Evolutionary conservation across 2,888 invertebrate genomes (phyloP).

Genomic region (Diabrotica balteata): DNA sequence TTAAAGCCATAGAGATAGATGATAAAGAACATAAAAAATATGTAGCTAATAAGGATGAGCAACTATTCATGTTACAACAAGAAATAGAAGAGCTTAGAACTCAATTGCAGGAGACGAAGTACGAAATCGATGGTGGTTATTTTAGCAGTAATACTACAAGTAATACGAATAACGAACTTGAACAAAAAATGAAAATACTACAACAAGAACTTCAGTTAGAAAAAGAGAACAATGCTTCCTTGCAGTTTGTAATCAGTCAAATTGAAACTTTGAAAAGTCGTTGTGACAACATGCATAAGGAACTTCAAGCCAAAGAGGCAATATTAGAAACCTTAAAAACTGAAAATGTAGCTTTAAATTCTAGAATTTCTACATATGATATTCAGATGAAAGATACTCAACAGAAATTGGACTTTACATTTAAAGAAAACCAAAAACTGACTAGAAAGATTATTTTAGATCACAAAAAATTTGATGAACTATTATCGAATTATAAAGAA

Average conservation of each 20-base stretch:
- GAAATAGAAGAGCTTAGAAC: constrained; percentile 58
- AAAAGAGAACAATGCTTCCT: constrained; percentile 45
- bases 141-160: constrained; percentile 34
- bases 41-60: constrained; percentile 53
- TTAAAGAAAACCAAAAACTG: constrained; percentile 39
- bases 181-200: constrained; percentile 43
- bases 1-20: constrained; percentile 79
- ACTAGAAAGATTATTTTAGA: constrained; percentile 41
- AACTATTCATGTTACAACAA: constrained; percentile 55
- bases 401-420: constrained; percentile 36
- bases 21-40: constrained; percentile 69
- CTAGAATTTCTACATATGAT: constrained; percentile 36
- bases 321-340: constrained; percentile 40
- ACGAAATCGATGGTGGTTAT: constrained; percentile 27
- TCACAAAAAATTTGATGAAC: constrained; percentile 40
- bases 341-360: constrained; percentile 43
- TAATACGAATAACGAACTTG: constrained; percentile 36
- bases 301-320: constrained; percentile 44
- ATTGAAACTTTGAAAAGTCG: constrained; percentile 37
- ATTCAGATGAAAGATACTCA: constrained; percentile 42
- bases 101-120: constrained; percentile 51
- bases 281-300: constrained; percentile 39
- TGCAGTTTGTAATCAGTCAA: constrained; percentile 47
- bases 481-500: constrained; percentile 39
- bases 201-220: constrained; percentile 45